A percentile compares a stretch with the other conserved stretches of the same genome.
Evolutionary conservation across 2,888 invertebrate genomes (phyloP).

Genomic region (Escarpia spicata): DNA sequence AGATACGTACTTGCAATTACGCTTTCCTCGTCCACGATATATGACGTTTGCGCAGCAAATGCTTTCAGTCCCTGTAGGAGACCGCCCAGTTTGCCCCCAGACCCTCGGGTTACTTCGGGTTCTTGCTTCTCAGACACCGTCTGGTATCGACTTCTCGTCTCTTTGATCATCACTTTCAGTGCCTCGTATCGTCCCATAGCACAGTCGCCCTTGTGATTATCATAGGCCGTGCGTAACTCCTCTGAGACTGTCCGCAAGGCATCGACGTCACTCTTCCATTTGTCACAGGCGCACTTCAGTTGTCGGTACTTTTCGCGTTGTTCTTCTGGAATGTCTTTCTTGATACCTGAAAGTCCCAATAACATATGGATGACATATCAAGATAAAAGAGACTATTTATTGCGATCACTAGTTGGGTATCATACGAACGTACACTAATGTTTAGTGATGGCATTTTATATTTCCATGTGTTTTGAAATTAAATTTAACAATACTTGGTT

Average conservation of each 20-base stretch:
- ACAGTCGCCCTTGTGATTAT: slow-evolving; percentile 36
- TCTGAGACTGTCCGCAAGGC: not conserved
- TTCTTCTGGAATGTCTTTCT: not conserved
- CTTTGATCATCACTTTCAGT: slow-evolving; percentile 41
- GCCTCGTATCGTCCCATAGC: slow-evolving; percentile 41
- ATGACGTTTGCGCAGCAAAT: not conserved
- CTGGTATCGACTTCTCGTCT: slow-evolving; percentile 29
- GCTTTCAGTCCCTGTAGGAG: not conserved
- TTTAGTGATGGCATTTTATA: not conserved
- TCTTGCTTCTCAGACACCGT: not conserved
- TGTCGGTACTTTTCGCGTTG: not conserved
- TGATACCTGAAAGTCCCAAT: not conserved
- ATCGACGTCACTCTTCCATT: slow-evolving; percentile 2
- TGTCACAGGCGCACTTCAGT: not conserved
- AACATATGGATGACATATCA: not conserved
- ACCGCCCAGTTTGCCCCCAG: not conserved
- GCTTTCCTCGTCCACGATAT: not conserved
- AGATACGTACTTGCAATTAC: not conserved
- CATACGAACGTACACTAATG: not conserved
- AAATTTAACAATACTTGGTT: not conserved
- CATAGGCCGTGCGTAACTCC: not conserved
- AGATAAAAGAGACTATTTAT: not conserved
- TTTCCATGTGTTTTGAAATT: not conserved
- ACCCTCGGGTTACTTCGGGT: not conserved
- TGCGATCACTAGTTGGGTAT: not conserved